Evolutionary conservation across 2,113 vertebrate genomes (phyloP).

Genomic region (Odontesthes bonariensis): DNA sequence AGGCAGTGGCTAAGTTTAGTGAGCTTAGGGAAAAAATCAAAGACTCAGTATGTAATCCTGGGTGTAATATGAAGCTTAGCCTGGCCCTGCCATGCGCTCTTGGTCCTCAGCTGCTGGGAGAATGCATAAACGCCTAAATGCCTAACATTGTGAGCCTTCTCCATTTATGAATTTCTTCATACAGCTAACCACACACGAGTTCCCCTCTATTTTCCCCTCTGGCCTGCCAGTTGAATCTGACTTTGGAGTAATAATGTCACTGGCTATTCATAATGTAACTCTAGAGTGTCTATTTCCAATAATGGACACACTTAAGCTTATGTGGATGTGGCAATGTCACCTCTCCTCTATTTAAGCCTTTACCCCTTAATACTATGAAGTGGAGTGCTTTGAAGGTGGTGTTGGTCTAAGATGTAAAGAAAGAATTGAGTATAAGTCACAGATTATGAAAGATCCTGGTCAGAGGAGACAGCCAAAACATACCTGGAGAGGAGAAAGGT

Average conservation of each 20-base stretch:
- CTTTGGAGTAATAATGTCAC: conserved; percentile 73
- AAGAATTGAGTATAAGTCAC: conserved; percentile 6
- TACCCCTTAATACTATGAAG: conserved; percentile 48
- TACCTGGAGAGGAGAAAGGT: conserved; percentile 83
- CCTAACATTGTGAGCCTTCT: conserved; percentile 63
- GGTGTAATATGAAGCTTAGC: conserved; percentile 81
- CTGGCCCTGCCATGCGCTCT: conserved; percentile 71
- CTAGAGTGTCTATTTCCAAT: conserved; percentile 73
- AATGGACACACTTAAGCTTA: conserved; percentile 69
- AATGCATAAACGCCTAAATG: conserved; percentile 54
- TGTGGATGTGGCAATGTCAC: conserved; percentile 68
- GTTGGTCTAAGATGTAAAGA: conserved; percentile 22
- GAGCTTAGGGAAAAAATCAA: conserved; percentile 82
- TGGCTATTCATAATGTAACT: conserved; percentile 78
- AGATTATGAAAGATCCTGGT: neutral
- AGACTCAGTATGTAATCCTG: conserved; percentile 82
- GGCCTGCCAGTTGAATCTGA: conserved; percentile 65
- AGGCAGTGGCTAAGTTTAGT: conserved; percentile 80
- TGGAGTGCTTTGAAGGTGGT: conserved; percentile 53
- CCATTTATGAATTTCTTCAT: conserved; percentile 76
- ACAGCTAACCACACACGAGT: conserved; percentile 73
- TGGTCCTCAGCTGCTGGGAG: conserved; percentile 74
- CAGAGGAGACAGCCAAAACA: neutral
- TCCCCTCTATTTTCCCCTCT: conserved; percentile 57
- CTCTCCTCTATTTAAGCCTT: conserved; percentile 42